Evolutionary conservation across 2,113 vertebrate species (phyloP).

Genomic region (Psilopsiagon aurifrons): DNA sequence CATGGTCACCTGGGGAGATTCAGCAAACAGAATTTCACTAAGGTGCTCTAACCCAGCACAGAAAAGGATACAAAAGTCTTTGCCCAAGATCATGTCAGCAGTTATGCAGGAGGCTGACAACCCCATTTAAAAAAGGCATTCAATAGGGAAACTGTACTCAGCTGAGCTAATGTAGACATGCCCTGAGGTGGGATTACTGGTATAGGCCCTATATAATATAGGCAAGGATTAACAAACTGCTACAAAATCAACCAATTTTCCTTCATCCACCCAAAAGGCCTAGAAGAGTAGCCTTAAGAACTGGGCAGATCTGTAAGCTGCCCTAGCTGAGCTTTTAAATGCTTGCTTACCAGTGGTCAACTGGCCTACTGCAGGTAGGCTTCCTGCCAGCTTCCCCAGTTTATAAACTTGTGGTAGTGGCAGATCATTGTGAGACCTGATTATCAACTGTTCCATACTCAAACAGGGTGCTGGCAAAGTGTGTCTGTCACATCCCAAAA

Average conservation of each 20-base stretch:
- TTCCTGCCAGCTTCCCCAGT: not conserved
- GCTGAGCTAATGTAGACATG: not conserved
- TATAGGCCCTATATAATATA: not conserved
- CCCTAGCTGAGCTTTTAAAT: not conserved
- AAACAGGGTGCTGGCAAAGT: not conserved
- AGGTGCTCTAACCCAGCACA: not conserved
- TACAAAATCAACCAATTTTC: not conserved
- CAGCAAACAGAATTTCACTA: conserved; percentile 38
- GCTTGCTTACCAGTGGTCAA: not conserved
- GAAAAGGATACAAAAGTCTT: not conserved
- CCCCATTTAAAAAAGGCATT: not conserved
- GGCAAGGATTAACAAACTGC: not conserved
- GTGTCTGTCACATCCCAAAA: not conserved
- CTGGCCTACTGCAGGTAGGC: not conserved
- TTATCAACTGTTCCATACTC: not conserved
- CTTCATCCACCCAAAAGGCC: not conserved
- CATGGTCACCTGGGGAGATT: conserved; percentile 84
- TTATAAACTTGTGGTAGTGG: not conserved
- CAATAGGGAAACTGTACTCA: not conserved
- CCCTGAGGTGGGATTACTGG: not conserved
- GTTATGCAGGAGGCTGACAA: not conserved
- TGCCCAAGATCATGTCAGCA: not conserved
- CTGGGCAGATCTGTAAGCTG: not conserved
- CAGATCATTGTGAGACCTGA: not conserved
- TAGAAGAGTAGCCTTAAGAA: not conserved